phyloP scores from a whole-genome alignment of 2,797 vertebrate species.

The Gymnodraco acuticeps region DNA sequence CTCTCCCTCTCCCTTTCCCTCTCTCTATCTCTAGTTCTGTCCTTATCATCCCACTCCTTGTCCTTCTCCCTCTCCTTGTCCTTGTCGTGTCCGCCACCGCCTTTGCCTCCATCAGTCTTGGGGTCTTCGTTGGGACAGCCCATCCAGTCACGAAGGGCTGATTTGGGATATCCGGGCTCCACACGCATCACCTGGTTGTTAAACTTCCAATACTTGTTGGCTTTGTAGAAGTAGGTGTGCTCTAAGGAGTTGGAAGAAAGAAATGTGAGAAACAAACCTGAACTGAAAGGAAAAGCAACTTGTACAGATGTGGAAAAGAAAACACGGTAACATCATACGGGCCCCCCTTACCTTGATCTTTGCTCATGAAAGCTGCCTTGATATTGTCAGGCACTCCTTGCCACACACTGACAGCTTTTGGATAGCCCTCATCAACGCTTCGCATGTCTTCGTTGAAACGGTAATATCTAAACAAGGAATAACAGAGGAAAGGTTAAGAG shows the following conservation, averaged over 20 bases:
- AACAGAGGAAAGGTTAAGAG: neutral
- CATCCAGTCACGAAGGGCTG: conserved; percentile 91
- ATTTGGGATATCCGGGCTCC: conserved; percentile 92
- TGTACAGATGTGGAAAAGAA: neutral
- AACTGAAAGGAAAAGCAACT: neutral
- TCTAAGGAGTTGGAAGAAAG: conserved; percentile 70
- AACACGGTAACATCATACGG: neutral
- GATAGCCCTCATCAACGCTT: conserved; percentile 89
- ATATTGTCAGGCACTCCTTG: conserved; percentile 92
- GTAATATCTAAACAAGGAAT: conserved; percentile 86
- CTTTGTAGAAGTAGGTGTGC: conserved; percentile 95
- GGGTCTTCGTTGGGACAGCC: conserved; percentile 88
- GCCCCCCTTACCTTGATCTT: conserved; percentile 87
- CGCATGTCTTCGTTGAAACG: conserved; percentile 89
- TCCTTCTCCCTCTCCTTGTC: conserved; percentile 72
- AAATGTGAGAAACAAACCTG: conserved; percentile 14
- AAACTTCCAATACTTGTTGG: conserved; percentile 94
- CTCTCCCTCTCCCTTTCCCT: conserved; percentile 28
- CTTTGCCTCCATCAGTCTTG: conserved; percentile 79
- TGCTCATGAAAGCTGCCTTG: conserved; percentile 91
- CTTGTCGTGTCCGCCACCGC: conserved; percentile 73
- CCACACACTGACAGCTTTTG: conserved; percentile 90
- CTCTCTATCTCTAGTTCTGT: conserved; percentile 49
- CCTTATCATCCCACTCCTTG: conserved; percentile 64
- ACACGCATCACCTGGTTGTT: conserved; percentile 93